Percentiles rank a stretch among this genome's conserved stretches.
phyloP scores from a whole-genome alignment of 2,797 vertebrate genomes.

The Myotis vivesi region DNA sequence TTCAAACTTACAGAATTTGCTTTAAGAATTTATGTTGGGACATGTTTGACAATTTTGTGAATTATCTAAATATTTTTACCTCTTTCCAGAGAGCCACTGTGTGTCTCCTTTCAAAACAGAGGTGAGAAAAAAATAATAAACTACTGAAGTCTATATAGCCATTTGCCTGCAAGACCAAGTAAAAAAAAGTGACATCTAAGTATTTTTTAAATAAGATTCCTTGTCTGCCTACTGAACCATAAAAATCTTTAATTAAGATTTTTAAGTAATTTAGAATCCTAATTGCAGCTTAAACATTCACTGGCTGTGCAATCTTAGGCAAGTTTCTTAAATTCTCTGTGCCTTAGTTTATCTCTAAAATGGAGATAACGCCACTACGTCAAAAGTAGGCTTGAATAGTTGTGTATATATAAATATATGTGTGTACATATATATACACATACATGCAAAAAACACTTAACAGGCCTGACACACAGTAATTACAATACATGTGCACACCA shows the following conservation, averaged over 20 bases:
- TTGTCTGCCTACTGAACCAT: background rate
- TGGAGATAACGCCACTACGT: background rate
- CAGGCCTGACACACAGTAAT: background rate
- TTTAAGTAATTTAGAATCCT: background rate
- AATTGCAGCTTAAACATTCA: background rate
- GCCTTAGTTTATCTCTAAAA: constrained; percentile 23
- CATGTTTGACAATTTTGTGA: background rate
- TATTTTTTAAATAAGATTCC: background rate
- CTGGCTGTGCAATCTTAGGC: background rate
- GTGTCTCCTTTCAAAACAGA: constrained; percentile 16
- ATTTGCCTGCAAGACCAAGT: background rate
- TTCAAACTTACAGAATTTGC: constrained; percentile 15
- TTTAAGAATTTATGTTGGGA: background rate
- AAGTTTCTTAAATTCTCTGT: constrained; percentile 10
- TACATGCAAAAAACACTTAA: background rate
- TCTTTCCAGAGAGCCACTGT: background rate
- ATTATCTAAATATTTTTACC: background rate
- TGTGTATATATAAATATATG: too few species aligned
- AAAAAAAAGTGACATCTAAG: background rate
- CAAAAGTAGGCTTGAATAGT: background rate
- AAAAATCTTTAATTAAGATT: background rate
- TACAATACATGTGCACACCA: background rate
- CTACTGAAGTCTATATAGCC: background rate
- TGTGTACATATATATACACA: background rate
- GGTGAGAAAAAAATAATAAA: background rate